phyloP scores from a whole-genome alignment of 2,113 vertebrate genomes.

The Pterocles burchelli region DNA sequence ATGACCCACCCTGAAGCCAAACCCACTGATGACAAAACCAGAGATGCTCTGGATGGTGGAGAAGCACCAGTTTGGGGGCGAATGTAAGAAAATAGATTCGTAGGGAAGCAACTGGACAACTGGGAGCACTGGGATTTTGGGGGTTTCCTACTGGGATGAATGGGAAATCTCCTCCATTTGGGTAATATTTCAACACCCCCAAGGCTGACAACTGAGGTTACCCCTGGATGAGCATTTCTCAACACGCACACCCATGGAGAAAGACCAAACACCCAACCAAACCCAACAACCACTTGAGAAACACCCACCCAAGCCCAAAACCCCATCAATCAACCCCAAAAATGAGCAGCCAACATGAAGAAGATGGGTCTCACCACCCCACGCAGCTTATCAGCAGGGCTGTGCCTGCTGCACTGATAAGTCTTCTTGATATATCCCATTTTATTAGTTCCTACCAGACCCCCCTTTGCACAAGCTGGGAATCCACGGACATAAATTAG shows the following conservation, averaged over 20 bases:
- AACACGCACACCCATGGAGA: accelerated
- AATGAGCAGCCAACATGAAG: accelerated
- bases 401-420: background rate
- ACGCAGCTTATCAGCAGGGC: background rate
- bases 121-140: background rate
- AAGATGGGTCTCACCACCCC: background rate
- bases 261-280: background rate
- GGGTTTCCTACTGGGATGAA: no score
- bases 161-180: background rate
- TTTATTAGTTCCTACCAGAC: background rate
- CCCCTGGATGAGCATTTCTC: background rate
- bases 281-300: background rate
- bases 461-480: background rate
- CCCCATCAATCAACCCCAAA: background rate
- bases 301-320: background rate
- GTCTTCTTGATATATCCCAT: background rate
- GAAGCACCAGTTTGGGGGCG: background rate
- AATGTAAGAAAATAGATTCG: no score
- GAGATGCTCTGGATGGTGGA: background rate
- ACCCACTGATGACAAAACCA: accelerated
- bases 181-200: background rate
- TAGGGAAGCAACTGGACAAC: background rate
- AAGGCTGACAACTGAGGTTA: background rate
- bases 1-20: background rate
- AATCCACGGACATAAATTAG: constrained; percentile 55